phyloP scores from a whole-genome alignment of 1,140 invertebrate genomes.

The Acromyrmex echinatior region DNA sequence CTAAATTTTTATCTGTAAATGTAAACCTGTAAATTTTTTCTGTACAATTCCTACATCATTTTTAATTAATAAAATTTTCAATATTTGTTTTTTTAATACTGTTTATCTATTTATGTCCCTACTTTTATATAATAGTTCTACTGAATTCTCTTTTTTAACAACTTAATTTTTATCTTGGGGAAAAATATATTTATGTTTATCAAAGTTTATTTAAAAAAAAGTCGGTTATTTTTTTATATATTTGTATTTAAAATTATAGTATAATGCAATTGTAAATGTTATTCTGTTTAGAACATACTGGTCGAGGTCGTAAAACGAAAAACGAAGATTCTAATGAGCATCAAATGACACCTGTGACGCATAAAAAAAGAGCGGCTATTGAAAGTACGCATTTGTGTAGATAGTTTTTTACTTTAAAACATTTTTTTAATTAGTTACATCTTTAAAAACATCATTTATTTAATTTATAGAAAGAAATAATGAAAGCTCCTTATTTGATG shows the following conservation, averaged over 20 bases:
- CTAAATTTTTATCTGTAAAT: constrained; percentile 34
- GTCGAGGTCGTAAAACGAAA: constrained; percentile 82
- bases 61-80: constrained; percentile 43
- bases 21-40: constrained; percentile 21
- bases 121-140: not conserved
- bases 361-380: constrained; percentile 79
- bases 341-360: constrained; percentile 74
- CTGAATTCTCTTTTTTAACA: not conserved
- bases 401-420: not conserved
- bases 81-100: constrained; percentile 13
- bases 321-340: constrained; percentile 83
- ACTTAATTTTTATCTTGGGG: not conserved
- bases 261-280: constrained; percentile 9
- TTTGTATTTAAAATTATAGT: not conserved
- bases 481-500: constrained; percentile 69
- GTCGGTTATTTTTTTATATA: constrained; percentile 5
- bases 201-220: not conserved
- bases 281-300: constrained; percentile 78
- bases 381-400: constrained; percentile 81
- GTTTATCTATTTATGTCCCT: constrained; percentile 9
- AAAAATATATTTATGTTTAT: not conserved
- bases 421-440: constrained; percentile 11
- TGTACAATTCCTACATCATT: not conserved
- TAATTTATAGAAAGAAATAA: constrained; percentile 80
- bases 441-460: constrained; percentile 21